phyloP scores from a whole-genome alignment of 2,797 vertebrate species.

The Picus viridis region DNA sequence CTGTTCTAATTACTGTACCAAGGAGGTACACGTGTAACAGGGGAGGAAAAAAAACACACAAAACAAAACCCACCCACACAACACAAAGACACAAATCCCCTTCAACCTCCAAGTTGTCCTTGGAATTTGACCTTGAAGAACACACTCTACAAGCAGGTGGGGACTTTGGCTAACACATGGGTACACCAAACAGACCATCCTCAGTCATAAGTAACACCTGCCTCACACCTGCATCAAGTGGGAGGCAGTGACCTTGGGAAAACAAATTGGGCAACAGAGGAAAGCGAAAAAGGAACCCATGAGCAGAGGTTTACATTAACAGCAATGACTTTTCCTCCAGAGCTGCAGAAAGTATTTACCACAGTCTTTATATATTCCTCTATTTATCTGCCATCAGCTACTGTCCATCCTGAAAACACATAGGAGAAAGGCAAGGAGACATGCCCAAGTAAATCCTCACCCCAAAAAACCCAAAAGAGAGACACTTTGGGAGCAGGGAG shows the following conservation, averaged over 20 bases:
- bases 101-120: neutral
- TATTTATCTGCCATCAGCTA: neutral
- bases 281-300: neutral
- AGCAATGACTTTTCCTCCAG: neutral
- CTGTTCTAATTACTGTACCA: neutral
- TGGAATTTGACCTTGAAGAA: constrained; percentile 9
- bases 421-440: neutral
- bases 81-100: neutral
- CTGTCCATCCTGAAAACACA: neutral
- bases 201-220: constrained; percentile 18
- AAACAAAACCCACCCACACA: neutral
- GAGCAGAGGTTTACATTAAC: neutral
- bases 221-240: constrained; percentile 41
- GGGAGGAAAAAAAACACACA: neutral
- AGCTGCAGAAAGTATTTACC: neutral
- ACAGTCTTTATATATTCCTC: neutral
- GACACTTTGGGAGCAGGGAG: neutral
- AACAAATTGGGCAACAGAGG: neutral
- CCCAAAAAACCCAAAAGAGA: neutral
- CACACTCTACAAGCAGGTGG: neutral
- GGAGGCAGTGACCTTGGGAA: constrained; percentile 38
- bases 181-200: neutral
- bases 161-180: neutral
- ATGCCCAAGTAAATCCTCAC: neutral
- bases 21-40: neutral